Percentiles rank a stretch among this genome's conserved stretches.
Conservation (phyloP, 2,113 vertebrate species). For the Riparia riparia region DNA sequence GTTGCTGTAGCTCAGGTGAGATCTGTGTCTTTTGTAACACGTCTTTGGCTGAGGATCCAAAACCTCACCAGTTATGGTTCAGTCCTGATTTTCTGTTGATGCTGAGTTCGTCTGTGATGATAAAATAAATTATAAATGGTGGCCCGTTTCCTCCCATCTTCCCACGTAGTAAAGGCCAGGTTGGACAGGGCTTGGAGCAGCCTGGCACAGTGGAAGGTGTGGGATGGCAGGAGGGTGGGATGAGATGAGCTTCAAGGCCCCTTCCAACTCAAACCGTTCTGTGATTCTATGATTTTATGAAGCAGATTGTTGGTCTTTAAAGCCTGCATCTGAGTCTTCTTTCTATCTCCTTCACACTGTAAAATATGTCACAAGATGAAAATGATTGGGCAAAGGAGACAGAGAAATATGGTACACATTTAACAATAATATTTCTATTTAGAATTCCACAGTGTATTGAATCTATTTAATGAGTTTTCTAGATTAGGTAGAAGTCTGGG, state of each 20-base stretch:
- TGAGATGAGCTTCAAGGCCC: not conserved
- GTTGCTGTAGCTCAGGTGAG: not conserved
- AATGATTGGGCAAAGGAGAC: slow-evolving; percentile 39
- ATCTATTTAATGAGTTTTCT: slow-evolving; percentile 67
- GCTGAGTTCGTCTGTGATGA: not conserved
- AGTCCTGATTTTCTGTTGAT: not conserved
- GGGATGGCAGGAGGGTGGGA: not conserved
- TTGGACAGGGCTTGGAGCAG: not conserved
- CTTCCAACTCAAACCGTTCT: not conserved
- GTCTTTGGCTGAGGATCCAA: not conserved
- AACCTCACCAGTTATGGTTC: not conserved
- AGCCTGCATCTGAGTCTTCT: not conserved
- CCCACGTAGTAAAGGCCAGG: not conserved
- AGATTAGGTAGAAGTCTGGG: slow-evolving; percentile 66
- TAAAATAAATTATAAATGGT: not conserved
- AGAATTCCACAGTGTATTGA: slow-evolving; percentile 50
- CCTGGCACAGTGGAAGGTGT: not conserved
- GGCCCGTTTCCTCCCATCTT: not conserved
- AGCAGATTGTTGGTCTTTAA: not conserved
- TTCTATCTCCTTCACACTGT: not conserved
- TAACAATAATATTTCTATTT: slow-evolving; percentile 47
- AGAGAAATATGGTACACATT: slow-evolving; percentile 45
- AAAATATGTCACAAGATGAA: not conserved
- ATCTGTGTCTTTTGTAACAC: not conserved
- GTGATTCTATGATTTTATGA: not conserved